Evolutionary conservation across 2,888 invertebrate genomes (phyloP), one percentile per base, ranked within the genome.

Genomic region (Noctuana brunneofusca): DNA sequence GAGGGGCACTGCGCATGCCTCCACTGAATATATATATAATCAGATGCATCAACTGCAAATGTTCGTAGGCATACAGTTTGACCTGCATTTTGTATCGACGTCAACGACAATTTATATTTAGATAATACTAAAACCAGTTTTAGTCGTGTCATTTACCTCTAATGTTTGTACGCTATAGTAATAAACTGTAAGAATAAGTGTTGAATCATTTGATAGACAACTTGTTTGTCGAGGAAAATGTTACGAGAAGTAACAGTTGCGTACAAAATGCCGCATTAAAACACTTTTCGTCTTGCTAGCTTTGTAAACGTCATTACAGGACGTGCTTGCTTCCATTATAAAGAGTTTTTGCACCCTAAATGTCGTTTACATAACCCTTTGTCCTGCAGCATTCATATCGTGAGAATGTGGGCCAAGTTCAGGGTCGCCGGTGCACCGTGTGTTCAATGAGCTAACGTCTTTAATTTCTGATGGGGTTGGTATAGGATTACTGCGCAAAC

Each of bases 351-450:
- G 55, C 49, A n/a, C 49, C 49, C 62, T 74, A 78, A 65, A 73
- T 77, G 76, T 75, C 70, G 75, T 79, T 82, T 81, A 80, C 80
- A 78, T 79, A 81, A 76, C 72, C 78, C 79, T 85, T 82, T 81
- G 79, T 75, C 71, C 72, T 71, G 76, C 76, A 73, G 73, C 71
- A 71, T 80, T 77, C 74, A 70, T 63, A 76, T 68, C 88, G 89
- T 90, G 90, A 83, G 89, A 89, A 89, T 79, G 72, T 87, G 72
- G 86, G 87, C 80, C 88, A 90, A 89, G 90, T 88, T 90, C 89
- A 89, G 72, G 81, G 82, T 69, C 71, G 65, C 64, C 66, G 59
- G 66, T 73, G 81, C 79, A 81, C 66, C 72, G 68, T 80, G 77
- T 81, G 78, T 79, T 70, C 69, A 63, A 67, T 69, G 72, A 68